Evolutionary conservation across 2,113 vertebrate species (phyloP).

Genomic region (Platysteira castanea): DNA sequence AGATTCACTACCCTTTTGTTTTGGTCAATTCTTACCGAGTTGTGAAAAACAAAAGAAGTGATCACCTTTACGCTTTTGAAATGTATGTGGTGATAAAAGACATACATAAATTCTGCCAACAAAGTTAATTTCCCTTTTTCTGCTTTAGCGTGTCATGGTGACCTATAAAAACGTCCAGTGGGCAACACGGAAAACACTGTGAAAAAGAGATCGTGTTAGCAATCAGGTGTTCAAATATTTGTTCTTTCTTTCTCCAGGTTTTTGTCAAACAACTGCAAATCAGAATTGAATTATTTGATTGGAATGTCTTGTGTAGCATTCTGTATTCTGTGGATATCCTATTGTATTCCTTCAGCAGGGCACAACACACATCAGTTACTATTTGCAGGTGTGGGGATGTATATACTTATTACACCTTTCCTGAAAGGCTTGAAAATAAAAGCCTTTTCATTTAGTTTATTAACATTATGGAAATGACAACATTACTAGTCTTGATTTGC

Average conservation of each 20-base stretch:
- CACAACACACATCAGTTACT: background rate
- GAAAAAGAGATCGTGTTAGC: background rate
- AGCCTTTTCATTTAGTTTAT: conserved; percentile 43
- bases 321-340: background rate
- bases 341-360: background rate
- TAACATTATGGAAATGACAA: conserved; percentile 55
- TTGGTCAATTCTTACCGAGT: background rate
- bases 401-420: background rate
- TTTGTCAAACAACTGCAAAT: background rate
- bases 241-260: background rate
- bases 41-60: background rate
- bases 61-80: background rate
- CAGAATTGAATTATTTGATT: background rate
- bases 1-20: background rate
- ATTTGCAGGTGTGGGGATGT: background rate
- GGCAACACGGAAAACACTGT: background rate
- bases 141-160: background rate
- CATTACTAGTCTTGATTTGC: conserved; percentile 49
- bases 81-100: background rate
- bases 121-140: background rate
- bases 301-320: background rate
- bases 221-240: background rate
- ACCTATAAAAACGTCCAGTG: background rate
- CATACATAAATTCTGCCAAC: background rate
- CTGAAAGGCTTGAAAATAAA: conserved; percentile 29